Evolutionary conservation across 2,888 invertebrate species (phyloP).

Genomic region (Dichetophora obliterata): DNA sequence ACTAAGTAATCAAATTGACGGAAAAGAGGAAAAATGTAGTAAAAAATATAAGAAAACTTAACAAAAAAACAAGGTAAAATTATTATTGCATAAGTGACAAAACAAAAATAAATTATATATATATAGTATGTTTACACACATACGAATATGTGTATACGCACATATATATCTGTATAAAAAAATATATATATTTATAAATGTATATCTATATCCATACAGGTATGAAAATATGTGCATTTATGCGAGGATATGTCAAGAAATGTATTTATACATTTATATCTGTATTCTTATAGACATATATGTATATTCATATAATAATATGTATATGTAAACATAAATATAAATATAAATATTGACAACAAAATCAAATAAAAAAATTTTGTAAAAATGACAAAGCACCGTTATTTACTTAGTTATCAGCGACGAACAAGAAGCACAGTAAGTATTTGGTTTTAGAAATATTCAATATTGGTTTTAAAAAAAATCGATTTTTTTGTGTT

Average conservation of each 20-base stretch:
- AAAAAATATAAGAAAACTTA: not conserved
- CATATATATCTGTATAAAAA: no score
- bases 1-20: not conserved
- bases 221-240: no score
- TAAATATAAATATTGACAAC: constrained; percentile 51
- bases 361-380: constrained; percentile 52
- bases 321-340: constrained; percentile 50
- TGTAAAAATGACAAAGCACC: constrained; percentile 46
- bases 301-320: constrained; percentile 43
- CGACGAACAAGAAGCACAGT: not conserved
- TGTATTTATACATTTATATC: not conserved
- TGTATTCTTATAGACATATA: constrained; percentile 30
- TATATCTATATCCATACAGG: no score
- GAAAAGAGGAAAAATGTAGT: no score
- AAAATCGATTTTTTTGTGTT: no score
- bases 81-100: not conserved
- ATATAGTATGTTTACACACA: no score
- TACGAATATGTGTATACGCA: no score
- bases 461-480: no score
- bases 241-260: not conserved
- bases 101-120: not conserved
- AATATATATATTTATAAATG: no score
- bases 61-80: not conserved
- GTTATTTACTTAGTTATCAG: not conserved
- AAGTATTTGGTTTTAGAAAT: not conserved